Evolutionary conservation across 2,888 invertebrate species (phyloP).

Genomic region (Xestobium rufovillosum): DNA sequence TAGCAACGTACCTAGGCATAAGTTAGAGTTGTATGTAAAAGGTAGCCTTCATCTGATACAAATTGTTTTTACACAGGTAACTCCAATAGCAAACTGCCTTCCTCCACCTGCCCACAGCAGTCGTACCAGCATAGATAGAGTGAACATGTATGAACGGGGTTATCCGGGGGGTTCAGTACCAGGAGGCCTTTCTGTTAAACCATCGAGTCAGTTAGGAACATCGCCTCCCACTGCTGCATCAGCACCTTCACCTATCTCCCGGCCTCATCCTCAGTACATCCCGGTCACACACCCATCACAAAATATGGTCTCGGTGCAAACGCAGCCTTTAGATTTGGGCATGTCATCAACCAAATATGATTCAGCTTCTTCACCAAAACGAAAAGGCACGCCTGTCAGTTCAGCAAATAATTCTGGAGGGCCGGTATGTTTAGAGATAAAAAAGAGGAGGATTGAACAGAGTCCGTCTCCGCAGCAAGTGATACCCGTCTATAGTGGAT

Average conservation of each 20-base stretch:
- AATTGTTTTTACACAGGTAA: no score
- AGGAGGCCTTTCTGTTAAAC: slow-evolving; percentile 35
- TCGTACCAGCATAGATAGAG: slow-evolving; percentile 29
- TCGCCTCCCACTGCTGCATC: slow-evolving; percentile 44
- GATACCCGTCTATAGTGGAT: slow-evolving; percentile 35
- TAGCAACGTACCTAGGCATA: no score
- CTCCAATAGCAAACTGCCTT: slow-evolving; percentile 36
- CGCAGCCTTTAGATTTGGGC: slow-evolving; percentile 72
- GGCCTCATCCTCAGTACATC: slow-evolving; percentile 42
- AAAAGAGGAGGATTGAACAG: slow-evolving; percentile 54
- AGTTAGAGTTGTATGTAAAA: no score
- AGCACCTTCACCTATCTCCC: slow-evolving; percentile 35
- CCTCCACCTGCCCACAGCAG: slow-evolving; percentile 53
- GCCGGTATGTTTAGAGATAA: slow-evolving; percentile 52
- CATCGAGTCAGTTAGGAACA: slow-evolving; percentile 45
- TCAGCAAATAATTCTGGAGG: slow-evolving; percentile 43
- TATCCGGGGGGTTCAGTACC: slow-evolving; percentile 33
- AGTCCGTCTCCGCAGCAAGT: slow-evolving; percentile 25
- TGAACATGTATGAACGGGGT: slow-evolving; percentile 18
- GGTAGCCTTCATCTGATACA: no score
- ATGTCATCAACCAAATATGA: slow-evolving; percentile 48
- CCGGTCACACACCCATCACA: slow-evolving; percentile 38
- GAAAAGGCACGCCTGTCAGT: slow-evolving; percentile 52
- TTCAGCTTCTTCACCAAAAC: slow-evolving; percentile 50
- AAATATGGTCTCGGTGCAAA: slow-evolving; percentile 53